phyloP scores from a whole-genome alignment of 2,797 vertebrate species.

The Spondyliosoma cantharus region DNA sequence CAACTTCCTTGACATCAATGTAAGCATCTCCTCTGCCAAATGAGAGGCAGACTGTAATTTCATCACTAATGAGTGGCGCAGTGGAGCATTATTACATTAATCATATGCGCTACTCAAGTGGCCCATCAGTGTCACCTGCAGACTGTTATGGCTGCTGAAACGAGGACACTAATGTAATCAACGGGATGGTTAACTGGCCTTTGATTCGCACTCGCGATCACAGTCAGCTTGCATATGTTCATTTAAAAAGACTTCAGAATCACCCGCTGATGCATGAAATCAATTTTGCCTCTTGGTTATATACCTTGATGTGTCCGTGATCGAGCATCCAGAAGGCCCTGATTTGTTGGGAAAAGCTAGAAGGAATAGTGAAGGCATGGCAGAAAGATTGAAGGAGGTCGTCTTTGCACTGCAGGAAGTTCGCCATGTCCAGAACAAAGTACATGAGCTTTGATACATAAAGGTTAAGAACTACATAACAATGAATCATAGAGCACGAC shows the following conservation, averaged over 20 bases:
- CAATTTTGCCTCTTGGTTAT: neutral
- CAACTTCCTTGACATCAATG: neutral
- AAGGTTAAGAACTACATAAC: conserved; percentile 54
- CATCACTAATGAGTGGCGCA: neutral
- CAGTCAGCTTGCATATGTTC: conserved; percentile 3
- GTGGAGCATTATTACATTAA: conserved; percentile 32
- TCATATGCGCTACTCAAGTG: conserved; percentile 11
- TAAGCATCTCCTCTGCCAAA: neutral
- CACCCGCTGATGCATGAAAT: neutral
- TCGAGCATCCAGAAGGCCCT: conserved; percentile 78
- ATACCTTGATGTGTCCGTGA: conserved; percentile 69
- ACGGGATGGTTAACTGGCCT: conserved; percentile 28
- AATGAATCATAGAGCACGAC: neutral
- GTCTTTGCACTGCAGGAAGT: conserved; percentile 74
- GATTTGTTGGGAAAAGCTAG: conserved; percentile 71
- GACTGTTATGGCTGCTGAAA: conserved; percentile 28
- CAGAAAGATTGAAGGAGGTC: conserved; percentile 77
- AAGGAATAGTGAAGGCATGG: conserved; percentile 70
- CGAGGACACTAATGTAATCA: conserved; percentile 45
- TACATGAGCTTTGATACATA: conserved; percentile 73
- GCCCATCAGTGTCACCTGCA: conserved; percentile 51
- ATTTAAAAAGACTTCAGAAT: conserved; percentile 8
- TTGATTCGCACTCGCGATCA: neutral
- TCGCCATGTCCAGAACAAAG: conserved; percentile 77
- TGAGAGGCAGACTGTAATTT: neutral